Base-by-base conservation (phyloP, 2,797 vertebrate genomes). In the Saxicola maurus region DNA sequence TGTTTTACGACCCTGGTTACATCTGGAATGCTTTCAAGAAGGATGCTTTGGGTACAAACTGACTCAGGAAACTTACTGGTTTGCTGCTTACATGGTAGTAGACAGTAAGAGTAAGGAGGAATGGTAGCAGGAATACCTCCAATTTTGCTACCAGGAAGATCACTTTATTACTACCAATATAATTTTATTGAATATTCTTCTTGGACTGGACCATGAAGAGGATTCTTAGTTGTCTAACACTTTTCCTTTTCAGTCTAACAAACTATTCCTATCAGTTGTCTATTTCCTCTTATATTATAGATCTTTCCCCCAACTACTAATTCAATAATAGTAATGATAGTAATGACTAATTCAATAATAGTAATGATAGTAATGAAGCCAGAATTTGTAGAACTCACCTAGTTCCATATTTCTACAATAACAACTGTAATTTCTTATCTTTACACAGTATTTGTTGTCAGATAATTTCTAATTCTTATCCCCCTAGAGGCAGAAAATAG, bases 11-110 rank as follows among this genome's bases (percentile, higher is more conserved):
- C 66, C 84, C 56, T 49, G 35, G 74, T 87, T 91, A 91, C 86
- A 68, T 95, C 76, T 96, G 95, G 96, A 97, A 97, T 96, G 95
- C 91, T 96, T 96, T 97, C 96, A 97, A 95, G 92, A 87, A 87
- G 55, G 86, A 93, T 95, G 84, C 60, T 86, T 86, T 87, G 85
- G 90, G 88, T 94, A 92, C 77, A 94, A 84, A 89, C 88, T 84
- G 93, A 94, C 77, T 49, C 37, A 72, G 76, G 76, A 82, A 84
- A 93, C 78, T 94, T 95, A 33, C 82, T 93, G 89, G 82, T 92
- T 91, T 83, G 77, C 43, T 93, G 61, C 82, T 94, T 94, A 65
- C 30, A 64, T 3, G 2, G 77, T 64, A 91, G 78, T n/a, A 93
- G 78, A 84, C 69, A 91, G 64, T 21, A 87, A 71, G 57, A 53